These are phyloP conservation scores for Hypercompe scribonia DNA, from an alignment of 2,888 invertebrate genomes.

Conservation along the genomic window DNA sequence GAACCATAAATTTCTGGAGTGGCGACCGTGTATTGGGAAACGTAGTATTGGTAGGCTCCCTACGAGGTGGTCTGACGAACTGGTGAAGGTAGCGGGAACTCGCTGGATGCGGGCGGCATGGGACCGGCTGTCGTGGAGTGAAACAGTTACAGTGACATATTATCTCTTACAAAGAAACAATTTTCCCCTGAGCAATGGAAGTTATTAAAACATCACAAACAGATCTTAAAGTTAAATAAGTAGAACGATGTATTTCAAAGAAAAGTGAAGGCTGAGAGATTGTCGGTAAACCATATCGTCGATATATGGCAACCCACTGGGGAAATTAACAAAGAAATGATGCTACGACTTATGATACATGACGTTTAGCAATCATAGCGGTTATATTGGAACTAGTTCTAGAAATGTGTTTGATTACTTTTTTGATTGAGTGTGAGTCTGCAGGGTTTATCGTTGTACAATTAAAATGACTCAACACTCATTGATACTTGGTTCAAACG, in stretches of 20 bases:
- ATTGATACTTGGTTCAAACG: too few species aligned
- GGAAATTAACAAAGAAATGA: constrained; percentile 46
- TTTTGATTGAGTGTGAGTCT: neutral
- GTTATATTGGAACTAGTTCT: neutral
- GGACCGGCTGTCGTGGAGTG: too few species aligned
- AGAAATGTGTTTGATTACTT: neutral
- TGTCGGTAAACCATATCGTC: constrained; percentile 19
- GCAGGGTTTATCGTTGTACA: neutral
- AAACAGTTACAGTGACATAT: too few species aligned
- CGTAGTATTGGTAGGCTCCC: too few species aligned
- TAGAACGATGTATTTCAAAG: constrained; percentile 7
- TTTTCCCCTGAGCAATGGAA: neutral
- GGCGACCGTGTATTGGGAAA: too few species aligned
- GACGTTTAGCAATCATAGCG: neutral
- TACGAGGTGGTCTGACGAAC: too few species aligned
- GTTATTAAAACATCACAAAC: neutral
- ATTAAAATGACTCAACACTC: neutral
- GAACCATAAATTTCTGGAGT: too few species aligned
- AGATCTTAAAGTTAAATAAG: neutral
- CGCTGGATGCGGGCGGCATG: too few species aligned
- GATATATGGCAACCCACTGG: constrained; percentile 42
- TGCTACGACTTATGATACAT: constrained; percentile 18
- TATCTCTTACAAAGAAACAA: neutral
- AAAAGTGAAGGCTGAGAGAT: neutral
- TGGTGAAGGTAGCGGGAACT: too few species aligned